Base-by-base conservation (phyloP, 64 coral and sea anemone genomes). In the Trachythela sp. region DNA sequence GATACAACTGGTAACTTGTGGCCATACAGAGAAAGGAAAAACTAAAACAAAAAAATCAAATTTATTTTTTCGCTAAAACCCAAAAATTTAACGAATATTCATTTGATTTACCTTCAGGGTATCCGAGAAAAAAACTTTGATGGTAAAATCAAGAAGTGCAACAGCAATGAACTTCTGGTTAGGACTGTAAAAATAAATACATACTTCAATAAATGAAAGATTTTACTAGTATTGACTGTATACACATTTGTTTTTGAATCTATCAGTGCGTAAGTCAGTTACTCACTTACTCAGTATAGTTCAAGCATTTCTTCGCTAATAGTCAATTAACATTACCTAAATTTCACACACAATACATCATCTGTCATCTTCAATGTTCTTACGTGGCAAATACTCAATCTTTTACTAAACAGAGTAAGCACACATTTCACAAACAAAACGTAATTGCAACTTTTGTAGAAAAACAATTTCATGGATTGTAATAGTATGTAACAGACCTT, bases 121-220 rank as follows among this genome's bases (percentile, higher is more conserved):
- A 58, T 99, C 96, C 1, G 96, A 94, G 89, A 99, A 99, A 71
- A 99, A 99, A n/a, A 99, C 86, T 70, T 99, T 99, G 48, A 99
- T 89, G 2, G 96, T 99, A 87, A 89, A 99, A 85, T 99, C 96
- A 33, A 99, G 89, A 32, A 99, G 85, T 70, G 91, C 90, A 6
- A 99, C 93, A 42, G 96, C 96, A 39, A 99, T 70, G 30, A 99
- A 87, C 59, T 87, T 92, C 85, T 99, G 96, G 67, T 95, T 89
- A 1, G 93, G 89, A 71, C 96, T 99, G 38, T 29, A 86, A 91
- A 88, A 59, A 34, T 36, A 83, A 42, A 48, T 2, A 56, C 0
- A 68, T 13, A 49, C 22, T n/a, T n/a, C n/a, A n/a, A n/a, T n/a
- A n/a, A n/a, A n/a, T n/a, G n/a, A n/a, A n/a, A n/a, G n/a, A n/a